Conservation (phyloP, 2,888 invertebrate species). For the Cerceris rybyensis region DNA sequence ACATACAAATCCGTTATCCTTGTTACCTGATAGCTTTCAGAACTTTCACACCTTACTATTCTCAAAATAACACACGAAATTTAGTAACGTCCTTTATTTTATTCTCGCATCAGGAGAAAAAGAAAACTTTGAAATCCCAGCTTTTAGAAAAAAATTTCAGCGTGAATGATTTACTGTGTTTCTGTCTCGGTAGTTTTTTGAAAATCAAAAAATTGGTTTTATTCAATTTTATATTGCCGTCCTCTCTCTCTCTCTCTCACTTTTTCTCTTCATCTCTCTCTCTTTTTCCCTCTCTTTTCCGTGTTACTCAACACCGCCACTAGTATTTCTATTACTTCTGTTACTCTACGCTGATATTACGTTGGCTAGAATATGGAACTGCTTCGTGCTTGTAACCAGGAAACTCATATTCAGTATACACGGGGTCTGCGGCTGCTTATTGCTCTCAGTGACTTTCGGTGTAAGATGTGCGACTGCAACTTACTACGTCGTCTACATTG, state of each 20-base stretch:
- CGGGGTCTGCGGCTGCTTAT: conserved; percentile 62
- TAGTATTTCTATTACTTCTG: conserved; percentile 62
- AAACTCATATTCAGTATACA: conserved; percentile 63
- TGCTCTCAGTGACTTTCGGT: conserved; percentile 56
- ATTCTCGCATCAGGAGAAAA: no score
- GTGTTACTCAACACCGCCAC: conserved; percentile 30
- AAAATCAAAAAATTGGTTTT: conserved; percentile 49
- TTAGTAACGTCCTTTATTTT: no score
- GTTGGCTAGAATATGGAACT: conserved; percentile 59
- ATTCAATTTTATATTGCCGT: conserved; percentile 46
- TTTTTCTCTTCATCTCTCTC: no score
- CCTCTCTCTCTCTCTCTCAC: background rate
- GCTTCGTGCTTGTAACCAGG: conserved; percentile 58
- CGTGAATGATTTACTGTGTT: background rate
- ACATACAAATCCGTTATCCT: no score
- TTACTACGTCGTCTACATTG: conserved; percentile 55
- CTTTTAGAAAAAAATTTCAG: background rate
- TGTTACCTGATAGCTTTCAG: no score
- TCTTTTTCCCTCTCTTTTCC: background rate
- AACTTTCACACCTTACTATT: no score
- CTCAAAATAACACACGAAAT: background rate
- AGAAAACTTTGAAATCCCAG: background rate
- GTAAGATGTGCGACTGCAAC: conserved; percentile 58
- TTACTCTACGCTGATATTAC: conserved; percentile 63
- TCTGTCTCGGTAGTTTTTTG: background rate